These are phyloP conservation scores for Leptodactylus fuscus DNA, from an alignment of 2,113 vertebrate genomes.

Conservation along the genomic window DNA sequence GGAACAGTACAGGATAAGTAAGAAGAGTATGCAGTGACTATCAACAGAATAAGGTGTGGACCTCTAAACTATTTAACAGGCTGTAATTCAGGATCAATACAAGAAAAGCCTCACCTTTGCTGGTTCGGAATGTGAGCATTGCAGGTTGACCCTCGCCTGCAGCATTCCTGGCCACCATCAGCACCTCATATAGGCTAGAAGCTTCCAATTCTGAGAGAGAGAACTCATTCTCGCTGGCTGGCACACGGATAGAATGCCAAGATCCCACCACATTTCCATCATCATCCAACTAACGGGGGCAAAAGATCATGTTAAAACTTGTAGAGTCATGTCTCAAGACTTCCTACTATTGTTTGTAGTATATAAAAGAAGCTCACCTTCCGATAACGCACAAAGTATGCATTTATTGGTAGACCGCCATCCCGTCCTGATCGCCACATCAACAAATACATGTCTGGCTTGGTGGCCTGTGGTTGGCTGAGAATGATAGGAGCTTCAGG, in stretches of 20 bases:
- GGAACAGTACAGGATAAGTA: no score
- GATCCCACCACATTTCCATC: slow-evolving; percentile 72
- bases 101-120: slow-evolving; percentile 84
- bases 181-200: slow-evolving; percentile 93
- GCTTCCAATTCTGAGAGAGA: slow-evolving; percentile 88
- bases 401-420: slow-evolving; percentile 85
- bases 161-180: slow-evolving; percentile 92
- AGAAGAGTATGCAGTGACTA: not conserved
- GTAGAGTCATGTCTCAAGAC: not conserved
- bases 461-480: slow-evolving; percentile 91
- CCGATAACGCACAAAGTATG: slow-evolving; percentile 95
- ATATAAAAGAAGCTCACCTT: slow-evolving; percentile 79
- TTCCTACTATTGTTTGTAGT: not conserved
- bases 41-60: not conserved
- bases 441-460: slow-evolving; percentile 84
- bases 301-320: not conserved
- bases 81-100: not conserved
- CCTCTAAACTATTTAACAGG: not conserved
- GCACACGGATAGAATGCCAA: slow-evolving; percentile 93
- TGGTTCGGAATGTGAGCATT: slow-evolving; percentile 97
- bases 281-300: slow-evolving; percentile 83
- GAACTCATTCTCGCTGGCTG: slow-evolving; percentile 92
- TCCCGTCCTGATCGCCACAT: slow-evolving; percentile 89
- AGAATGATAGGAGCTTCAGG: slow-evolving; percentile 95
- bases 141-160: slow-evolving; percentile 92